Base-by-base conservation (phyloP, 2,888 invertebrate genomes). In the Ectemnius lituratus region DNA sequence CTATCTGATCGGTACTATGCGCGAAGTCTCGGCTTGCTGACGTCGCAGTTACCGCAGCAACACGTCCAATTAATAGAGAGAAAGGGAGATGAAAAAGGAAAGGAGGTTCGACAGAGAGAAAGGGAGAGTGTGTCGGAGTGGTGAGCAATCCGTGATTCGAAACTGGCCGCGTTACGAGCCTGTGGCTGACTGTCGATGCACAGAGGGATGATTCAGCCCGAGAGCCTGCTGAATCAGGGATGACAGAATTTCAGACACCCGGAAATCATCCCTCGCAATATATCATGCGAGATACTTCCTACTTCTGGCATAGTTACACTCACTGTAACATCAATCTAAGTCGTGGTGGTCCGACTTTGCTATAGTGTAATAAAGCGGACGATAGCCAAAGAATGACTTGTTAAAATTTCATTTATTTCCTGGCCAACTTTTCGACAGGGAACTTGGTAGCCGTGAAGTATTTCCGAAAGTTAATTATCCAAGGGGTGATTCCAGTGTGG, bases 21-120 rank as follows among this genome's bases (percentile, higher is more conserved):
- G 65, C 65, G 52, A 6, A 62, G 70, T 70, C 62, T 47, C 56
- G 62, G 62, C 65, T 67, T 70, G 82, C 82, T 81, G 82, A 82
- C 83, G 74, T 67, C 56, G 76, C 64, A 67, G 73, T 74, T 76
- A 74, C 76, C 70, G 73, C 74, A 70, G 74, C 74, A 75, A 79
- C 79, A 81, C 67, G 64, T 73, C 76, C 59, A 70, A 67, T 69
- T 75, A 67, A 73, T 58, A 45, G 67, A 65, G 67, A 47, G 64
- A 62, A 49, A 59, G 62, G 57, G 52, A 59, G 60, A 65, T 57
- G 63, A 23, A 37, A 18, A 18, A 61, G 52, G 60, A 45, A n/a
- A 11, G 45, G 20, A 47, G 14, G 58, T 20, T 20, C 1, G 20
- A 20, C 1, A 20, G 20, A 20, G 20, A 20, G 20, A 20, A 20